Base-by-base conservation (phyloP, 2,113 vertebrate genomes). In the Vicugna pacos region DNA sequence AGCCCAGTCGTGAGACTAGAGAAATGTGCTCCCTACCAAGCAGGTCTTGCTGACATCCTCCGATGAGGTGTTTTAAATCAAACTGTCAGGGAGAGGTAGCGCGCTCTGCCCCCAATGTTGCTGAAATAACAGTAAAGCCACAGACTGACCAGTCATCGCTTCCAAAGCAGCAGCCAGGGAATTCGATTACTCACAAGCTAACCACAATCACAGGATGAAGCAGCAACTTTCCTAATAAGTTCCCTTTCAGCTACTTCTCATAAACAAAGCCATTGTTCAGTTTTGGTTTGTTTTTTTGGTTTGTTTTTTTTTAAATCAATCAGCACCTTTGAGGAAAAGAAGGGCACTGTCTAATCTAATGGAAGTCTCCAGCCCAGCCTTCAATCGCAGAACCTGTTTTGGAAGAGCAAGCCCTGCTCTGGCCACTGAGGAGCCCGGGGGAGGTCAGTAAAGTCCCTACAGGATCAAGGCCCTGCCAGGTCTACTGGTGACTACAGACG, bases 141-240 rank as follows among this genome's bases (percentile, higher is more conserved):
- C 1, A 80, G 64, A 86, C 90, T 50, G 93, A 84, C 75, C 69
- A 92, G 79, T 96, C 93, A 90, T 15, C 62, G 69, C 87, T 95
- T 96, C 97, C 93, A 76, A 56, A 84, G 92, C 42, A 69, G 56
- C 79, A 42, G 80, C 83, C 94, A 96, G 87, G 87, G 93, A 93
- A 97, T 95, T 83, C 19, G 2, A 85, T 93, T 69, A 95, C 83
- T 97, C 93, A 96, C 35, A n/a, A 70, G 60, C 46, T 76, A 93
- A 83, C 87, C 88, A 95, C 84, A 75, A 80, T 67, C 94, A 92
- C 60, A 97, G 94, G 75, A 96, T 64, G 77, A 90, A 86, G 64
- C 30, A 65, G 77, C 42, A 95, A 62, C 46, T 90, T 94, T 91
- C 89, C 89, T 83, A 89, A 7, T 56, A 83, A 94, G 84, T 81